These are phyloP conservation scores for Stenolophus ochropezus DNA, from an alignment of 2,888 invertebrate species.

Conservation along the genomic window DNA sequence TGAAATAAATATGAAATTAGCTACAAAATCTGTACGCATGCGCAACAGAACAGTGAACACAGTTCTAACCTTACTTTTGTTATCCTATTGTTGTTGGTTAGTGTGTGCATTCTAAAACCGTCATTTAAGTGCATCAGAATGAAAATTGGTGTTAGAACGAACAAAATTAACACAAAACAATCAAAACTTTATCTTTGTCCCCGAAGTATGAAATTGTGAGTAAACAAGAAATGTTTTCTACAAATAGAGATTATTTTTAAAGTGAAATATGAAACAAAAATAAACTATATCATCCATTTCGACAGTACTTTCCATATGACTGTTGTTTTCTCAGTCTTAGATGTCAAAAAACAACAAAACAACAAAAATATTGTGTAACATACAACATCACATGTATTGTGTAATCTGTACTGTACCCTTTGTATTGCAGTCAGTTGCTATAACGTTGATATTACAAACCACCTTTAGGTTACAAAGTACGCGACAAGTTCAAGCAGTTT, in stretches of 20 bases:
- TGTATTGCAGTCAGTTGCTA: conserved; percentile 45
- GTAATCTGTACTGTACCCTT: conserved; percentile 11
- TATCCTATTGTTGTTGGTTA: no score
- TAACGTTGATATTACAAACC: conserved; percentile 45
- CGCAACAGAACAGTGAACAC: no score
- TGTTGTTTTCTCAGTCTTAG: conserved; percentile 52
- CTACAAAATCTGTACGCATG: no score
- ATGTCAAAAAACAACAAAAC: conserved; percentile 48
- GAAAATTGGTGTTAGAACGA: no score
- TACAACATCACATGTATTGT: conserved; percentile 51
- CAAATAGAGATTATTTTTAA: neutral
- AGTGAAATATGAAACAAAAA: neutral
- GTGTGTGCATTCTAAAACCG: no score
- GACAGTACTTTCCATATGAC: conserved; percentile 42
- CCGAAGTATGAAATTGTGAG: neutral
- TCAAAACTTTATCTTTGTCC: no score
- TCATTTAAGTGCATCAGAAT: no score
- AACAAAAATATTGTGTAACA: conserved; percentile 49
- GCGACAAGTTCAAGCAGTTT: no score
- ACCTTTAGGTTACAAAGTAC: conserved; percentile 24
- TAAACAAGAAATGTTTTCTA: neutral
- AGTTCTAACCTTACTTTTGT: no score
- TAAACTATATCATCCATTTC: conserved; percentile 17
- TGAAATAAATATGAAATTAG: no score
- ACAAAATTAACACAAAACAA: no score